A percentile compares a stretch with the other conserved stretches of the same genome.
phyloP scores from a whole-genome alignment of 2,797 vertebrate species.

The Cyclura pinguis region DNA sequence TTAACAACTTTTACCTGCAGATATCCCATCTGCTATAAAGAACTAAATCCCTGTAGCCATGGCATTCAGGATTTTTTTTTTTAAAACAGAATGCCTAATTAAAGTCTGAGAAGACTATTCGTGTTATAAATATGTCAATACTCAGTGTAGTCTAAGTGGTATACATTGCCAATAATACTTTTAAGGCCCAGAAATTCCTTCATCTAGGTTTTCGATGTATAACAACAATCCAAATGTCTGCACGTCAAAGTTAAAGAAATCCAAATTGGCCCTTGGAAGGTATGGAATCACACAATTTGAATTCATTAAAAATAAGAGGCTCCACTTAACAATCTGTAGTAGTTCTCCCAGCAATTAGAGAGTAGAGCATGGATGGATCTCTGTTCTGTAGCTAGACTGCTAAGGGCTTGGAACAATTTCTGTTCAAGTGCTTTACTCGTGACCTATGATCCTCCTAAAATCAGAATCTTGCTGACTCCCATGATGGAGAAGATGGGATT shows the following conservation, averaged over 20 bases:
- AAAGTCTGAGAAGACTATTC: background rate
- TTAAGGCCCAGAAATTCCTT: background rate
- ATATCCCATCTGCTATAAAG: slow-evolving; percentile 25
- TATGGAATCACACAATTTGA: background rate
- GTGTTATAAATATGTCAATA: background rate
- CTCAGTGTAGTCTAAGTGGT: background rate
- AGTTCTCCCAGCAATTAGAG: background rate
- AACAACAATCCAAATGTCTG: background rate
- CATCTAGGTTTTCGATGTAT: background rate
- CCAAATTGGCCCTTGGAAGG: background rate
- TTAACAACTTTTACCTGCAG: background rate
- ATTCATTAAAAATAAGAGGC: background rate
- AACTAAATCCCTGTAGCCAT: background rate
- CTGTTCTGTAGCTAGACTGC: background rate
- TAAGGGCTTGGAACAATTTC: background rate
- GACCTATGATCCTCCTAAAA: background rate
- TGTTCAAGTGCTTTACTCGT: background rate
- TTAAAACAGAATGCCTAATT: slow-evolving; percentile 4
- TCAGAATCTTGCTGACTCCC: background rate
- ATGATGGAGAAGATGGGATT: background rate
- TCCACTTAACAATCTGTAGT: background rate
- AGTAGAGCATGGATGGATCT: background rate
- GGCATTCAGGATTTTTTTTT: background rate
- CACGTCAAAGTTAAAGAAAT: background rate
- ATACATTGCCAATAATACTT: slow-evolving; percentile 16